Base-by-base conservation (phyloP, 2,888 invertebrate genomes). In the Drosophila silvestris region DNA sequence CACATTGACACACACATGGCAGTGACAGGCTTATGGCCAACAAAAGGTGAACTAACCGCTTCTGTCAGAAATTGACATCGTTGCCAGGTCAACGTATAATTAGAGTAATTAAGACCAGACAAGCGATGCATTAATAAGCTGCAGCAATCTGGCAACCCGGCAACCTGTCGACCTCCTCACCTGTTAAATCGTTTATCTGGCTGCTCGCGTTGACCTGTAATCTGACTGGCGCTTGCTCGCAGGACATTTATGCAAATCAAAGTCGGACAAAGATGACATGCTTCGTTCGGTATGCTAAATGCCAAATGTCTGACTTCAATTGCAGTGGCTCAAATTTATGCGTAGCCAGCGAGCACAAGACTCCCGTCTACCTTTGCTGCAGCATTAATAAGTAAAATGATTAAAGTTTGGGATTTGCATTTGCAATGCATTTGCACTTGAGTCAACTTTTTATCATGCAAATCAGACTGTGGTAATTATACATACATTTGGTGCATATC, bases 91-190 rank as follows among this genome's bases (percentile, higher is more conserved):
- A 73, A 65, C 75, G 70, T 84, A 86, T 86, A 83, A 83, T 83
- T 83, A 83, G 81, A 32, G 81, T 81, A 83, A 86, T 83, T 86
- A 83, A 86, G 76, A 41, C 70, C 64, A 44, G 82, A 65, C 81
- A 70, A 79, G 52, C 71, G 76, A 56, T 74, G 84, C 82, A 84
- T 82, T 86, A 82, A 84, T 84, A 84, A 82, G 79, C 87, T 76
- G 72, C 69, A 79, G 60, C 62, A 52, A 41, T 19, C 61, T 53
- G 69, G 61, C 54, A 50, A 64, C 54, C 60, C 28, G 41, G 69
- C 63, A 76, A 59, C 47, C 54, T n/a, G 33, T 10, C 52, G 56
- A 52, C 62, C 58, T 57, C 33, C 28, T 54, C 58, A 64, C 52
- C 54, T 65, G 59, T 16, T 47, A 57, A 63, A 39, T 47, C 59